A percentile compares a stretch with the other conserved stretches of the same genome.
phyloP scores from a whole-genome alignment of 2,888 invertebrate species.

The Tenthredo livida region DNA sequence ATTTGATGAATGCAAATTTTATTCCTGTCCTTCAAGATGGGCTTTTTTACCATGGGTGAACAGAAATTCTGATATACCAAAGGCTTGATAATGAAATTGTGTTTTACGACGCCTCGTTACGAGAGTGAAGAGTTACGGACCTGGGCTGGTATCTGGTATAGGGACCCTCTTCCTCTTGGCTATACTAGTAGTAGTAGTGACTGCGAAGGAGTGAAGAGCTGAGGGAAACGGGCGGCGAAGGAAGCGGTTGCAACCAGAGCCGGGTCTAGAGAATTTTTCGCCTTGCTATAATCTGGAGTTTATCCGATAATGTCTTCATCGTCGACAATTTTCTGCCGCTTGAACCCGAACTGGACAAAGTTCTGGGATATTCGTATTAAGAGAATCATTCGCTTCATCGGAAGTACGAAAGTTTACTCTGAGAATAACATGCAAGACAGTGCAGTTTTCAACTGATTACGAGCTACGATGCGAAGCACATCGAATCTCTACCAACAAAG shows the following conservation, averaged over 20 bases:
- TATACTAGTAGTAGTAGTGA: neutral
- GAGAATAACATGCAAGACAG: neutral
- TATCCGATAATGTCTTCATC: neutral
- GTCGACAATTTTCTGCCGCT: neutral
- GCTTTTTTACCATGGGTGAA: conserved; percentile 52
- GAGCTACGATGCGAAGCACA: neutral
- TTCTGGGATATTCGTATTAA: neutral
- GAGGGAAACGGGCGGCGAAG: conserved; percentile 1
- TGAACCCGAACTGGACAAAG: neutral
- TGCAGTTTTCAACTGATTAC: neutral
- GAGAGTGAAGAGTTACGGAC: conserved; percentile 73
- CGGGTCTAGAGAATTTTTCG: conserved; percentile 52
- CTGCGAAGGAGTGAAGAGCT: conserved; percentile 19
- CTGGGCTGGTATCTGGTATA: conserved; percentile 42
- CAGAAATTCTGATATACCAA: conserved; percentile 66
- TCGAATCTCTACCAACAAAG: neutral
- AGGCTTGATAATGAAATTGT: conserved; percentile 75
- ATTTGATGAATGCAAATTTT: conserved; percentile 38
- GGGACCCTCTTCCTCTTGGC: conserved; percentile 15
- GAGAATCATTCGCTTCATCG: neutral
- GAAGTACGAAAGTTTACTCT: neutral
- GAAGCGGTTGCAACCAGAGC: conserved; percentile 56
- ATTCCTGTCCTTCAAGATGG: neutral
- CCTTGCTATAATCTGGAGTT: neutral
- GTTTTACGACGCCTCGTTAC: conserved; percentile 77